Evolutionary conservation across 2,888 invertebrate genomes (phyloP).

Genomic region (Acanthosoma haemorrhoidale): DNA sequence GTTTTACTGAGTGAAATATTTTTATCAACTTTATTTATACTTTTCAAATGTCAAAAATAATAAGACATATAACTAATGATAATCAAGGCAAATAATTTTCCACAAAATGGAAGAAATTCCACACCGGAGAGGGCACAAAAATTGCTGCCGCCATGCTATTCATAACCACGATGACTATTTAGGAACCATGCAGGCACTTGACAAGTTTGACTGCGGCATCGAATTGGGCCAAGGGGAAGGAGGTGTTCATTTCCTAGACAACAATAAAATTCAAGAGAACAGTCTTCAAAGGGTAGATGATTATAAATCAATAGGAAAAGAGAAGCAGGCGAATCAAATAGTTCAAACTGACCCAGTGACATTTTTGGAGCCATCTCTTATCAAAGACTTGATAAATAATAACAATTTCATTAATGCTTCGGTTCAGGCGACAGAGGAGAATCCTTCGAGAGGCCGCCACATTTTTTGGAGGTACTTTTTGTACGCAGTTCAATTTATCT

Average conservation of each 20-base stretch:
- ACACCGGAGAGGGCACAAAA: not conserved
- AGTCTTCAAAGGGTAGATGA: not conserved
- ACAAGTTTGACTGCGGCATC: not conserved
- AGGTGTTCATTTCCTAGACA: not conserved
- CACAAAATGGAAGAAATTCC: not conserved
- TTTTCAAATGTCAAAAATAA: not conserved
- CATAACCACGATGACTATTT: not conserved
- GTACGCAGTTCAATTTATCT: not conserved
- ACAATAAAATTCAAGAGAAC: not conserved
- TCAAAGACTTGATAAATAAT: constrained; percentile 15
- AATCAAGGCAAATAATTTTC: not conserved
- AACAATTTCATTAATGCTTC: not conserved
- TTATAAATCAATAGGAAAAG: not conserved
- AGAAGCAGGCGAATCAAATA: not conserved
- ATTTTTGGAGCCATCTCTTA: not conserved
- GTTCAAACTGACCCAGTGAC: constrained; percentile 7
- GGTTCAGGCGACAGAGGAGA: not conserved
- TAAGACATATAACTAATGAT: not conserved
- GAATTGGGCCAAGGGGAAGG: constrained; percentile 22
- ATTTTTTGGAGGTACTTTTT: not conserved
- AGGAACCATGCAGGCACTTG: too few relatives aligned
- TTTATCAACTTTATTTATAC: not conserved
- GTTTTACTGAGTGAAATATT: not conserved
- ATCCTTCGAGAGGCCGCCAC: not conserved
- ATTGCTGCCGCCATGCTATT: not conserved